Evolutionary conservation across 2,888 invertebrate species (phyloP).

Genomic region (Leptinotarsa haldemani): DNA sequence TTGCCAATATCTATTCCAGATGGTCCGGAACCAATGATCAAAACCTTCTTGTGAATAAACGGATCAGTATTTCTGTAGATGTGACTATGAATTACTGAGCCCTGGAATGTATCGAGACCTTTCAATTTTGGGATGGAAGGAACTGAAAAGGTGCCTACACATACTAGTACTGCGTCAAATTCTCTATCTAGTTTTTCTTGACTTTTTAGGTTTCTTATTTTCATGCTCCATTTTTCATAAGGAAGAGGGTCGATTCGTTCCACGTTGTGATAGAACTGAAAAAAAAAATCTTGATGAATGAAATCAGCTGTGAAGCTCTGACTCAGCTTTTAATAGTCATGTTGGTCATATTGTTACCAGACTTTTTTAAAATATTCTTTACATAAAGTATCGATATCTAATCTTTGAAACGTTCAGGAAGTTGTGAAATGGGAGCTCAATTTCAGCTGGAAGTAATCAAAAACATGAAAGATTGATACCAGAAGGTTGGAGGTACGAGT

Average conservation of each 20-base stretch:
- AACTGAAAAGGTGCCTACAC: constrained; percentile 86
- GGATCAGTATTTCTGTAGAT: constrained; percentile 80
- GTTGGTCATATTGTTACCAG: too few species aligned
- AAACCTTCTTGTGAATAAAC: constrained; percentile 75
- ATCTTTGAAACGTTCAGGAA: too few species aligned
- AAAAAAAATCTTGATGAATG: constrained; percentile 35
- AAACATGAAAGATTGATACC: too few species aligned
- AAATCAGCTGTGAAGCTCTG: neutral
- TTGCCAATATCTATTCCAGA: constrained; percentile 83
- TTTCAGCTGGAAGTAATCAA: too few species aligned
- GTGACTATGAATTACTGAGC: constrained; percentile 79
- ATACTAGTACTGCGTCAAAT: constrained; percentile 83
- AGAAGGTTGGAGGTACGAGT: too few species aligned
- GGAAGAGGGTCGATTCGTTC: constrained; percentile 62
- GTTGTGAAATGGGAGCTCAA: too few species aligned
- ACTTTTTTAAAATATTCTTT: too few species aligned
- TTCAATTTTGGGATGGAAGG: constrained; percentile 76
- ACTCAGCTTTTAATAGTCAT: too few species aligned
- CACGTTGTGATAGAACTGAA: constrained; percentile 57
- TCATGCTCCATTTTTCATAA: constrained; percentile 72
- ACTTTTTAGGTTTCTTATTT: constrained; percentile 68
- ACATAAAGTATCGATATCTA: too few species aligned
- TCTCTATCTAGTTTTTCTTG: constrained; percentile 67
- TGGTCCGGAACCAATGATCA: constrained; percentile 87
- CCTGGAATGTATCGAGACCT: constrained; percentile 74